Percentiles rank a stretch among this genome's conserved stretches.
Conservation (phyloP, 2,888 invertebrate genomes). For the Aleiodes leptofemur region DNA sequence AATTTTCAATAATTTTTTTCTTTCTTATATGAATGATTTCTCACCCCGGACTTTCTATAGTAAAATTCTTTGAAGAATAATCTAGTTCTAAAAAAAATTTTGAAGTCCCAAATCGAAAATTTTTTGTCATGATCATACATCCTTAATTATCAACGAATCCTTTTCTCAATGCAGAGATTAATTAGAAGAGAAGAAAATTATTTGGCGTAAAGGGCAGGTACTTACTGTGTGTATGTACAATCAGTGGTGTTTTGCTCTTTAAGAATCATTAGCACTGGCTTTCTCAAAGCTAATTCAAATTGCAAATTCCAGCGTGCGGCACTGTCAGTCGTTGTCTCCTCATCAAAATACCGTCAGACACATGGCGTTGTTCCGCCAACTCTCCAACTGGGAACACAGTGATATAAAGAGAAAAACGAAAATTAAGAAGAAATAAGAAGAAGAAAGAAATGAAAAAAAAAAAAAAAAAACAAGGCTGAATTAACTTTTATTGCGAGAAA, state of each 20-base stretch:
- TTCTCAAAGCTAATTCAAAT: slow-evolving; percentile 73
- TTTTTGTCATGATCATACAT: too few relatives aligned
- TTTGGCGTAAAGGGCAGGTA: neutral
- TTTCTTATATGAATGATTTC: too few relatives aligned
- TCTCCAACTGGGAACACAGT: slow-evolving; percentile 46
- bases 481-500: slow-evolving; percentile 69
- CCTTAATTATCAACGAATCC: too few relatives aligned
- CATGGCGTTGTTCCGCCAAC: slow-evolving; percentile 58
- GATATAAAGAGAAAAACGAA: neutral
- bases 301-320: slow-evolving; percentile 66
- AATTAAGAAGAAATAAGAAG: too few relatives aligned
- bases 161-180: too few relatives aligned
- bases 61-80: too few relatives aligned
- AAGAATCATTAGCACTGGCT: slow-evolving; percentile 73
- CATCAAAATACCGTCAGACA: slow-evolving; percentile 73
- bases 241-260: slow-evolving; percentile 68
- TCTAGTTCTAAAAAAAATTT: too few relatives aligned
- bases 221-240: neutral
- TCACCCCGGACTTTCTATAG: too few relatives aligned
- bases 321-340: slow-evolving; percentile 58
- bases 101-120: too few relatives aligned
- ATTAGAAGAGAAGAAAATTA: neutral
- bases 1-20: too few relatives aligned
- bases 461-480: slow-evolving; percentile 60
- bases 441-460: slow-evolving; percentile 51